phyloP scores from a whole-genome alignment of 2,113 vertebrate species.

The Stigmatopora argus region DNA sequence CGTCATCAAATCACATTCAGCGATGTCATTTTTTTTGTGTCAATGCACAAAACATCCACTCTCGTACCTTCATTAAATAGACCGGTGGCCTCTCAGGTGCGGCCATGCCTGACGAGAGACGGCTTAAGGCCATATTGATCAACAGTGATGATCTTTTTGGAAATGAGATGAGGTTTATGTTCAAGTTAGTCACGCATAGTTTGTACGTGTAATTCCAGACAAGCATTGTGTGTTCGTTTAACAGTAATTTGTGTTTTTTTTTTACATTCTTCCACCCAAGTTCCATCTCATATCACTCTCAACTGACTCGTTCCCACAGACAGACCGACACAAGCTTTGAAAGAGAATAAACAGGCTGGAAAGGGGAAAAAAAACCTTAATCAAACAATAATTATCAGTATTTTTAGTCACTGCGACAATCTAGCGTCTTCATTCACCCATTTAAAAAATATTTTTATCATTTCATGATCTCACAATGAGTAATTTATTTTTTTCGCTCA shows the following conservation, averaged over 20 bases:
- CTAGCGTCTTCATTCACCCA: constrained; percentile 13
- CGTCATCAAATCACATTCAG: constrained; percentile 20
- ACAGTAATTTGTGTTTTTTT: constrained; percentile 58
- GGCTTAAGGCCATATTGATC: not conserved
- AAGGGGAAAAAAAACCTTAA: constrained; percentile 25
- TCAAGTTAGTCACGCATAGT: constrained; percentile 21
- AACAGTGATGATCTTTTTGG: not conserved
- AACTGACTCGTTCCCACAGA: constrained; percentile 43
- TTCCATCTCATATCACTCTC: constrained; percentile 25
- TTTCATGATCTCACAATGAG: constrained; percentile 4
- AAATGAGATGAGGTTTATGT: constrained; percentile 9
- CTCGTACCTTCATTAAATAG: constrained; percentile 43
- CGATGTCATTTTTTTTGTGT: constrained; percentile 22
- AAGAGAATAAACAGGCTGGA: constrained; percentile 57
- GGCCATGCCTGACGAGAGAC: constrained; percentile 5
- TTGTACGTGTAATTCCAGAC: constrained; percentile 13
- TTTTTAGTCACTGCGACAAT: constrained; percentile 22
- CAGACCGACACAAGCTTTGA: constrained; percentile 60
- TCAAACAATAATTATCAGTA: constrained; percentile 39
- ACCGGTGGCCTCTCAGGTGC: constrained; percentile 18
- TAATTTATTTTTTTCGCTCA: constrained; percentile 29
- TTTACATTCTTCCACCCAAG: constrained; percentile 27
- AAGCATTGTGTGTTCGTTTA: constrained; percentile 31
- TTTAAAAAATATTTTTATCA: constrained; percentile 10
- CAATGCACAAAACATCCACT: constrained; percentile 32